These are phyloP conservation scores for Aleiodes alternator DNA, from an alignment of 2,888 invertebrate genomes.

Conservation along the genomic window DNA sequence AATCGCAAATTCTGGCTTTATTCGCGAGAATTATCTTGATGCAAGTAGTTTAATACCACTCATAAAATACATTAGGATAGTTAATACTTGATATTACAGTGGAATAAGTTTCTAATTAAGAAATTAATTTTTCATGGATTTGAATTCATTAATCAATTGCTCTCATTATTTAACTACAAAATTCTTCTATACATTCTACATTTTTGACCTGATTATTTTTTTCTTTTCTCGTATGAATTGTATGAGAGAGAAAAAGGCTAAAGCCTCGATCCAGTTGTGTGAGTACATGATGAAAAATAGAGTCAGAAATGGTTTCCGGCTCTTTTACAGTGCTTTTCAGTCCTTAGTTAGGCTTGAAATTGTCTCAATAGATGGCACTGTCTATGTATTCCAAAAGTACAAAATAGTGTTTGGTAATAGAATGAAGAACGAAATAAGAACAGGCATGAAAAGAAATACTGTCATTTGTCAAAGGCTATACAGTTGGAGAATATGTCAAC, in stretches of 20 bases:
- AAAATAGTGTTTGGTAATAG: conserved; percentile 25
- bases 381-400: background rate
- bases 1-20: too few species aligned
- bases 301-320: conserved; percentile 20
- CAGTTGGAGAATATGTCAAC: background rate
- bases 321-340: background rate
- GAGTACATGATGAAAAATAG: conserved; percentile 2
- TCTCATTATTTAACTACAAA: background rate
- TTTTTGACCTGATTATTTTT: conserved; percentile 16
- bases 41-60: too few species aligned
- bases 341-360: conserved; percentile 20
- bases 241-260: conserved; percentile 11
- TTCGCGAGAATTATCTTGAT: too few species aligned
- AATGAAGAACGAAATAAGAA: background rate
- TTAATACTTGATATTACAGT: too few species aligned
- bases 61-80: too few species aligned
- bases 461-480: conserved; percentile 19
- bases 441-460: conserved; percentile 4
- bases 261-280: conserved; percentile 18
- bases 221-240: background rate
- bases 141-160: conserved; percentile 36
- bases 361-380: conserved; percentile 25
- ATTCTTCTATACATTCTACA: conserved; percentile 17
- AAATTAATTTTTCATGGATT: background rate
- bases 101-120: too few species aligned